phyloP scores from a whole-genome alignment of 1,140 invertebrate genomes.

The Bombus superbus region DNA sequence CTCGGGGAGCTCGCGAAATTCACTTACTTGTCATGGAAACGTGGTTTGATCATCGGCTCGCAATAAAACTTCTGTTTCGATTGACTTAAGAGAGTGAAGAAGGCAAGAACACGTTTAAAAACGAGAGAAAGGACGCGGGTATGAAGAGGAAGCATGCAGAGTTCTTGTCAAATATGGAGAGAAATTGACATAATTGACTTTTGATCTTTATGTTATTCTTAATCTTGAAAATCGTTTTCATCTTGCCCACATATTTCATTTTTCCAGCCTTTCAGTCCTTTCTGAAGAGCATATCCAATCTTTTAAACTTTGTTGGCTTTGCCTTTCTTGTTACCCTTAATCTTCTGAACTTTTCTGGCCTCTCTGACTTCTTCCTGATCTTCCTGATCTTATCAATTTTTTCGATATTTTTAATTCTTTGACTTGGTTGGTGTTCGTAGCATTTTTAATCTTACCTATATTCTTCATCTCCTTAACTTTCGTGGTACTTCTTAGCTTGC shows the following conservation, averaged over 20 bases:
- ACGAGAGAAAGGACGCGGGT: neutral
- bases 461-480: neutral
- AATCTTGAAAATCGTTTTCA: neutral
- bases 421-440: too few relatives aligned
- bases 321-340: neutral
- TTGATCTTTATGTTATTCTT: neutral
- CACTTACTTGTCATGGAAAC: slow-evolving; percentile 8
- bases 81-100: neutral
- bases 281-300: neutral
- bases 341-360: neutral
- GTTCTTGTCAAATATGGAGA: neutral
- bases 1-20: slow-evolving; percentile 8
- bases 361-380: neutral
- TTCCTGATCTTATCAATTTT: neutral
- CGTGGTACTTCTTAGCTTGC: neutral
- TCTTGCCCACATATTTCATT: neutral
- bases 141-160: neutral
- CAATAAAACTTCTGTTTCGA: slow-evolving; percentile 1
- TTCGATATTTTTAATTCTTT: too few relatives aligned
- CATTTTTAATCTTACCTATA: neutral
- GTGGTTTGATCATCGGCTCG: neutral
- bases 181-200: slow-evolving; percentile 9
- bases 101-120: neutral
- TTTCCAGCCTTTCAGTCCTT: neutral
- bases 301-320: neutral